Evolutionary conservation across 2,797 vertebrate species (phyloP).

Genomic region (Danio tinwini): DNA sequence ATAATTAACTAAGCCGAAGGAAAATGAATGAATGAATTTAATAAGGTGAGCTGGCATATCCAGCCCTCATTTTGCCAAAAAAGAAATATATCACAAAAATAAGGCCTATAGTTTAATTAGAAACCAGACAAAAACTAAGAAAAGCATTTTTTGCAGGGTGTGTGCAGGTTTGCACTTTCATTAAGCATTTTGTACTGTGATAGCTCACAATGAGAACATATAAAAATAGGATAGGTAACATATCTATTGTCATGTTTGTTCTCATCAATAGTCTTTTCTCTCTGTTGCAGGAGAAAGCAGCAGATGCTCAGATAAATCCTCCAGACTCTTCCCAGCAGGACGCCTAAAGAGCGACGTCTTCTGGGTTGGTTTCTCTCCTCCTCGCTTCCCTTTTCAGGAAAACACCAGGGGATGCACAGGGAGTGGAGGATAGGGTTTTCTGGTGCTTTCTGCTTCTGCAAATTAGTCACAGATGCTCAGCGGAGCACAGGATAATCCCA

Average conservation of each 20-base stretch:
- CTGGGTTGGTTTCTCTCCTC: conserved; percentile 8
- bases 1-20: no score
- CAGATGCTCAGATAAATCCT: conserved; percentile 8
- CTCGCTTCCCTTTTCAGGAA: not conserved
- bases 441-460: not conserved
- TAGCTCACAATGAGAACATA: no score
- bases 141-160: no score
- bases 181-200: no score
- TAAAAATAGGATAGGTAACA: no score
- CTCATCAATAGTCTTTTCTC: not conserved
- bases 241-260: not conserved
- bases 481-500: not conserved
- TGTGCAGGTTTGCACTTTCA: no score
- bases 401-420: not conserved
- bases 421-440: not conserved
- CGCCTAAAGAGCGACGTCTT: conserved; percentile 31
- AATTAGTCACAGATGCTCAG: not conserved
- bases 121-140: no score
- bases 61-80: no score
- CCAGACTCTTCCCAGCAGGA: conserved; percentile 31
- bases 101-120: no score
- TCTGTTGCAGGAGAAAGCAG: conserved; percentile 30
- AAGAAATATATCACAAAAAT: no score
- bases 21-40: no score
- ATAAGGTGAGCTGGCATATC: no score